These are phyloP conservation scores for Nasonia giraulti DNA, from an alignment of 1,140 invertebrate species.

Conservation along the genomic window DNA sequence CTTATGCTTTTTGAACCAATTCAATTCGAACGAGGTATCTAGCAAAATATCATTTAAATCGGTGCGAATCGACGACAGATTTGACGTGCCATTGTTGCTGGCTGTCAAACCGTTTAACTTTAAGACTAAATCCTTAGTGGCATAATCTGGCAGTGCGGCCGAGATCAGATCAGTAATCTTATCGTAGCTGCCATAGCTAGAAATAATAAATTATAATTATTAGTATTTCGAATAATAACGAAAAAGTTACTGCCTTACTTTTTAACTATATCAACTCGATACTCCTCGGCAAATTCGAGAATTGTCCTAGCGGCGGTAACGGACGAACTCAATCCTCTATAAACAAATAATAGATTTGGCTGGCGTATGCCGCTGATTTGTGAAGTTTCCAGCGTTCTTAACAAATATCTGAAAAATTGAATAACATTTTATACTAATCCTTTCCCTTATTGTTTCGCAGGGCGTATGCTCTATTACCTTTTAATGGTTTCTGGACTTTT, in stretches of 20 bases:
- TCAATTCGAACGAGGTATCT: constrained; percentile 56
- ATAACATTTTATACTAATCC: too few species aligned
- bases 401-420: constrained; percentile 75
- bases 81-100: neutral
- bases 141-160: constrained; percentile 54
- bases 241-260: constrained; percentile 72
- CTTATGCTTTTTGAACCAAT: constrained; percentile 46
- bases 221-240: too few species aligned
- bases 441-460: too few species aligned
- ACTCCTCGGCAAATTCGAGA: constrained; percentile 78
- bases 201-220: constrained; percentile 6
- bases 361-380: constrained; percentile 79
- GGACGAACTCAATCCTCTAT: constrained; percentile 68
- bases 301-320: constrained; percentile 78
- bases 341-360: constrained; percentile 80
- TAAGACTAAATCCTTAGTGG: constrained; percentile 51
- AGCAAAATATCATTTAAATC: constrained; percentile 42
- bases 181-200: constrained; percentile 56
- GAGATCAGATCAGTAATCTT: constrained; percentile 53
- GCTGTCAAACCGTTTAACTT: constrained; percentile 55
- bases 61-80: neutral
- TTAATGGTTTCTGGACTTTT: constrained; percentile 69
- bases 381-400: constrained; percentile 74
- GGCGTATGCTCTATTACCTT: constrained; percentile 61
- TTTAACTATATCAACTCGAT: constrained; percentile 76